Base-by-base conservation (phyloP, 2,888 invertebrate genomes). In the Dasysyrphus albostriatus region DNA sequence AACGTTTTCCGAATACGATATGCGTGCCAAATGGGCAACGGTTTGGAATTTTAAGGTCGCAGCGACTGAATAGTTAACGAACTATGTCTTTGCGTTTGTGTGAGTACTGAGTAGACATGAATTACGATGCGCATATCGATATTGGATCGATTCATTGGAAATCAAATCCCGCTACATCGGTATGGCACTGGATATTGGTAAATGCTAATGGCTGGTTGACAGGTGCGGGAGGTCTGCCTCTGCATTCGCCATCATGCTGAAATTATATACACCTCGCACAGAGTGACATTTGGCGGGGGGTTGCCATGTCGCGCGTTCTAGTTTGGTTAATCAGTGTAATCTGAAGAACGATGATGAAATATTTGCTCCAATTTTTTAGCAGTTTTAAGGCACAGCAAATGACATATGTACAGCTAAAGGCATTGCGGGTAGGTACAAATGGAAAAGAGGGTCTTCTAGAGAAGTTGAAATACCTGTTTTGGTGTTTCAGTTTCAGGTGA, bases 41-140 rank as follows among this genome's bases (percentile, higher is more conserved):
- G 75, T 44, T 79, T 10, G 83, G 87, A 87, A 87, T 87, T 83
- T 87, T 78, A 83, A 87, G 87, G 87, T 79, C 87, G 83, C 82
- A 34, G 37, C 78, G 56, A 56, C 47, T 82, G 78, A 87, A 74
- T 82, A 65, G 70, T 10, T 69, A 82, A 70, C 85, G 77, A 87
- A 81, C 56, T 67, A 24, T 63, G 10, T 32, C 49, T 49, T 2
- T 47, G 12, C 19, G 54, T 6, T 29, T 51, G 51, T 44, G 51
- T 54, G 24, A 24, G 83, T 34, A 47, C 42, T 54, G 24, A 24
- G 83, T 34, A 47, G 34, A 69, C 73, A 69, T 47, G 32, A 47
- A 37, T 74, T 37, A 34, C 65, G 47, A 44, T 65, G 9, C 37
- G 78, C 76, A 54, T 87, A 83, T 87, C 87, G 78, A 79, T 87